phyloP scores from a whole-genome alignment of 2,888 invertebrate species.

The Fragum whitleyi region DNA sequence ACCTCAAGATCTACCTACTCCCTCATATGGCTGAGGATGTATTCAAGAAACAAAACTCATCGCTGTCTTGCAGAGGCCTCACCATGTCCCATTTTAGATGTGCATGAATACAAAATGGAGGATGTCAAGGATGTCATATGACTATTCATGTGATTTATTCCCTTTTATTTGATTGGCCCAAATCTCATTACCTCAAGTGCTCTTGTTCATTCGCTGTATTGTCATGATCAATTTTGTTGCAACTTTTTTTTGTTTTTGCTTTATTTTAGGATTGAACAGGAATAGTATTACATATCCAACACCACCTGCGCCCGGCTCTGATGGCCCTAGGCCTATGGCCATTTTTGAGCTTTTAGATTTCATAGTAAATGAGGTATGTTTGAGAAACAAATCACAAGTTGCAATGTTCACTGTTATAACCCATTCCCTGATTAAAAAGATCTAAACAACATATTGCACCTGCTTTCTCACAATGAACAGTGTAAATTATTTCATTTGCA shows the following conservation, averaged over 20 bases:
- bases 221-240: slow-evolving; percentile 64
- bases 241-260: slow-evolving; percentile 62
- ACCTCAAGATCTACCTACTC: neutral
- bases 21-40: slow-evolving; percentile 7
- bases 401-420: slow-evolving; percentile 24
- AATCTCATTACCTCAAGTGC: slow-evolving; percentile 8
- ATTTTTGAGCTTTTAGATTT: slow-evolving; percentile 99
- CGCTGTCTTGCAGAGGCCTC: slow-evolving; percentile 26
- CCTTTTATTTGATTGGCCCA: neutral
- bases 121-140: slow-evolving; percentile 4
- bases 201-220: slow-evolving; percentile 45
- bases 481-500: neutral
- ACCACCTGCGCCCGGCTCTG: slow-evolving; percentile 72
- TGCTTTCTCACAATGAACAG: slow-evolving; percentile 7
- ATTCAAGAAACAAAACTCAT: slow-evolving; percentile 19
- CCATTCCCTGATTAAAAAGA: slow-evolving; percentile 1
- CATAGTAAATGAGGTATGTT: slow-evolving; percentile 95
- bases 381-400: slow-evolving; percentile 43
- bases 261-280: slow-evolving; percentile 77
- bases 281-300: slow-evolving; percentile 79
- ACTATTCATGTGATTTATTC: slow-evolving; percentile 6
- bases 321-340: slow-evolving; percentile 92
- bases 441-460: neutral
- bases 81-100: slow-evolving; percentile 6
- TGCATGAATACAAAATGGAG: slow-evolving; percentile 1